Evolutionary conservation across 92 coral and sea anemone genomes (phyloP).

Genomic region (Chrysogorgia sp.): DNA sequence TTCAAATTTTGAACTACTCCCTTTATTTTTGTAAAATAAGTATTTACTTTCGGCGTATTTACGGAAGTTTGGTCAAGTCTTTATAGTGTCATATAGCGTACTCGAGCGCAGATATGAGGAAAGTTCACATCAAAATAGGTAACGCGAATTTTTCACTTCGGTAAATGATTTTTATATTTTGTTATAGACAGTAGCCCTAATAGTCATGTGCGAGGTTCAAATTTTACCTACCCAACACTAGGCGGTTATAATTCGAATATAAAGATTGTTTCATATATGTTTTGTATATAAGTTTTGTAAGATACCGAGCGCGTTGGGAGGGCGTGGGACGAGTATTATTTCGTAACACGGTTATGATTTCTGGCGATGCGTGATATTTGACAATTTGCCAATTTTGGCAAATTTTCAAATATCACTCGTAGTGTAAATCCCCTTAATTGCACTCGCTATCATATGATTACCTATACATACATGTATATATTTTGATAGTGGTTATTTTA

Average conservation of each 20-base stretch:
- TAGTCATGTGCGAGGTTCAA: neutral
- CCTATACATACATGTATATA: too few species aligned
- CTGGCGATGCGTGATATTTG: too few species aligned
- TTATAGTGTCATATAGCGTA: neutral
- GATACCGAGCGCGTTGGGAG: neutral
- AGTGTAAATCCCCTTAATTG: neutral
- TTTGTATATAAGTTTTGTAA: neutral
- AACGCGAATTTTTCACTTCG: neutral
- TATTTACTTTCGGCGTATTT: neutral
- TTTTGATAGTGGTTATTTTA: too few species aligned
- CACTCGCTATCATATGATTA: conserved; percentile 1
- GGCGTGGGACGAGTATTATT: neutral
- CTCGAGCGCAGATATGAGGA: neutral
- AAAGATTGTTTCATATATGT: neutral
- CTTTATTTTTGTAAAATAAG: neutral
- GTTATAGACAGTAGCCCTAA: neutral
- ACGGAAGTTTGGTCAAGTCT: neutral
- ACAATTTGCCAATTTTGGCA: conserved; percentile 4
- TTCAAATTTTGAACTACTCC: too few species aligned
- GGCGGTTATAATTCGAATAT: neutral
- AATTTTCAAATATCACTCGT: neutral
- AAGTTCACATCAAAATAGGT: neutral
- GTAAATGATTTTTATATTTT: neutral
- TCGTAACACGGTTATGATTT: conserved; percentile 1
- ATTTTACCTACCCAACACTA: neutral